Conservation (phyloP, 2,888 invertebrate species). For the Coleophora deauratella region DNA sequence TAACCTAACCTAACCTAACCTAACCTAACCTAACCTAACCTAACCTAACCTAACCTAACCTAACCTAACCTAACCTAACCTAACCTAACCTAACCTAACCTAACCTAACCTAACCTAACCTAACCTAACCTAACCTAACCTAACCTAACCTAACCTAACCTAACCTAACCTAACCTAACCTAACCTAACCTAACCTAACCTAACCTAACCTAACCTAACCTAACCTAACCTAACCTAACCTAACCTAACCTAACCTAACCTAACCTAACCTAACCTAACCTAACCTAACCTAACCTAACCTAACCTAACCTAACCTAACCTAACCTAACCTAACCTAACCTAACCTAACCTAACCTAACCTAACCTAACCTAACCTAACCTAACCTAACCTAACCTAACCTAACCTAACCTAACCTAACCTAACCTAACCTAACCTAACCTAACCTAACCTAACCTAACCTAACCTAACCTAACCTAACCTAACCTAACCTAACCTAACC, state of each 20-base stretch:
- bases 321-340: constrained; percentile 8
- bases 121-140: constrained; percentile 11
- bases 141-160: constrained; percentile 12
- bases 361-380: constrained; percentile 4
- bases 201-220: constrained; percentile 13
- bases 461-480: constrained; percentile 11
- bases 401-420: constrained; percentile 8
- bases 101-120: constrained; percentile 14
- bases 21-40: constrained; percentile 10
- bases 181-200: constrained; percentile 10
- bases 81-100: constrained; percentile 15
- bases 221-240: constrained; percentile 14
- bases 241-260: constrained; percentile 12
- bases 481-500: constrained; percentile 10
- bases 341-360: constrained; percentile 6
- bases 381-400: constrained; percentile 5
- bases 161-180: constrained; percentile 10
- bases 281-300: constrained; percentile 6
- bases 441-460: constrained; percentile 12
- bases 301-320: constrained; percentile 7
- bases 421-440: constrained; percentile 12
- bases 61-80: constrained; percentile 9
- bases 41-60: constrained; percentile 11
- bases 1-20: constrained; percentile 11
- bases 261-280: constrained; percentile 9